phyloP scores from a whole-genome alignment of 1,140 invertebrate species.

The Cyphomyrmex costatus region DNA sequence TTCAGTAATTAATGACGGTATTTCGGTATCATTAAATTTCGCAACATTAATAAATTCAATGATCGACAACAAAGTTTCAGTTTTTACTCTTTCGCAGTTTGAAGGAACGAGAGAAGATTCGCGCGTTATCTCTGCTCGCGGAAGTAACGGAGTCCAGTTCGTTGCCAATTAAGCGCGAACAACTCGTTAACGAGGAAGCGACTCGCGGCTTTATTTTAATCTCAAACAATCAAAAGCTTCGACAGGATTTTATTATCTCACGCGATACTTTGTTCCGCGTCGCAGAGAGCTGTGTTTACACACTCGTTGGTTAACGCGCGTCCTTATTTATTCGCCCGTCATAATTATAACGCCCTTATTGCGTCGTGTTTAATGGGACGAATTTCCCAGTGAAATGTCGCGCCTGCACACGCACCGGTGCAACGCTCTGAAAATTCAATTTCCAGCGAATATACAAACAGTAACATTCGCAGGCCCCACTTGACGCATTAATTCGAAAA shows the following conservation, averaged over 20 bases:
- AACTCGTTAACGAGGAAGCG: constrained; percentile 62
- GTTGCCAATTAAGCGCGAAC: constrained; percentile 63
- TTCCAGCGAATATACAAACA: constrained; percentile 24
- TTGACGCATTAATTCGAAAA: constrained; percentile 57
- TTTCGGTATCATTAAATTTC: no score
- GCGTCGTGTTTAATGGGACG: constrained; percentile 33
- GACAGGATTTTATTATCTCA: constrained; percentile 46
- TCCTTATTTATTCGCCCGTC: constrained; percentile 55
- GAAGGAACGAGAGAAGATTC: constrained; percentile 3
- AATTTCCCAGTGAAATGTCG: constrained; percentile 42
- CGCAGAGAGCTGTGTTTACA: constrained; percentile 36
- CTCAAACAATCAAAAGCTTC: constrained; percentile 66
- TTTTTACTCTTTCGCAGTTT: neutral
- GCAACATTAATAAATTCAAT: neutral
- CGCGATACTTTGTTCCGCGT: constrained; percentile 36
- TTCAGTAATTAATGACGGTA: no score
- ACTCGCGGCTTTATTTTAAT: constrained; percentile 70
- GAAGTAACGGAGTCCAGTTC: constrained; percentile 25
- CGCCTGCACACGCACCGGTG: constrained; percentile 6
- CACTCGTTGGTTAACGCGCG: constrained; percentile 16
- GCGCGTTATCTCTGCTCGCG: constrained; percentile 3
- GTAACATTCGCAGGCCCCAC: neutral
- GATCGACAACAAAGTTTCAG: neutral
- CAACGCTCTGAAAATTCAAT: constrained; percentile 27
- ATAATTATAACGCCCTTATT: constrained; percentile 46